These are phyloP conservation scores for Hemiprocne comata DNA, from an alignment of 2,113 vertebrate species.

Conservation along the genomic window DNA sequence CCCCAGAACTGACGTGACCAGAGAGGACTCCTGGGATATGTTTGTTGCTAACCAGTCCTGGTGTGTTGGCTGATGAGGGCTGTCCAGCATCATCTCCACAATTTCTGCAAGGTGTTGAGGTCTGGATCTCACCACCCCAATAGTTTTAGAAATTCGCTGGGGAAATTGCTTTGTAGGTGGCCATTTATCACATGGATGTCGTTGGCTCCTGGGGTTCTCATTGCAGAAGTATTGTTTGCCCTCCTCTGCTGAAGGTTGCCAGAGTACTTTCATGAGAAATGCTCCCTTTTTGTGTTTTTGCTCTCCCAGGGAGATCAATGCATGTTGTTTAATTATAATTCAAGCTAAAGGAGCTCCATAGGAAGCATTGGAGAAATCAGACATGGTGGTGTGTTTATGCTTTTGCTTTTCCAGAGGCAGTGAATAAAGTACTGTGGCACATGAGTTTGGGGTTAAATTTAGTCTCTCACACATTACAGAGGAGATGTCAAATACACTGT, in stretches of 20 bases:
- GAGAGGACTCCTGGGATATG: background rate
- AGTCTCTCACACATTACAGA: background rate
- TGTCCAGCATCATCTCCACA: background rate
- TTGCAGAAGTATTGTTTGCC: constrained; percentile 27
- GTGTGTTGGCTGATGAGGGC: background rate
- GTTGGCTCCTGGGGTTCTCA: constrained; percentile 46
- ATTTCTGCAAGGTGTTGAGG: background rate
- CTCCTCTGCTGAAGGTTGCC: background rate
- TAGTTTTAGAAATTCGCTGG: background rate
- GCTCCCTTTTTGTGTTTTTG: background rate
- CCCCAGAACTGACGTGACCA: rapidly evolving
- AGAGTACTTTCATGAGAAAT: constrained; percentile 27
- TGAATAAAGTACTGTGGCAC: background rate
- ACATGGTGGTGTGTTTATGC: background rate
- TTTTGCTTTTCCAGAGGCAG: background rate
- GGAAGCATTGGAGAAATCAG: background rate
- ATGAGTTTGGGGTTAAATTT: background rate
- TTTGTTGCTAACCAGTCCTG: background rate
- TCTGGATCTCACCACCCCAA: background rate
- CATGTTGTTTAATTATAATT: background rate
- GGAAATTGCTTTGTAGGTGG: constrained; percentile 3
- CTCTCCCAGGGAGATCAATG: background rate
- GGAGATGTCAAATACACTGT: background rate
- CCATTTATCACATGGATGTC: constrained; percentile 24
- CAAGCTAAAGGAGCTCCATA: background rate